phyloP scores from a whole-genome alignment of 2,888 invertebrate genomes.

The Drosophila tanythrix region DNA sequence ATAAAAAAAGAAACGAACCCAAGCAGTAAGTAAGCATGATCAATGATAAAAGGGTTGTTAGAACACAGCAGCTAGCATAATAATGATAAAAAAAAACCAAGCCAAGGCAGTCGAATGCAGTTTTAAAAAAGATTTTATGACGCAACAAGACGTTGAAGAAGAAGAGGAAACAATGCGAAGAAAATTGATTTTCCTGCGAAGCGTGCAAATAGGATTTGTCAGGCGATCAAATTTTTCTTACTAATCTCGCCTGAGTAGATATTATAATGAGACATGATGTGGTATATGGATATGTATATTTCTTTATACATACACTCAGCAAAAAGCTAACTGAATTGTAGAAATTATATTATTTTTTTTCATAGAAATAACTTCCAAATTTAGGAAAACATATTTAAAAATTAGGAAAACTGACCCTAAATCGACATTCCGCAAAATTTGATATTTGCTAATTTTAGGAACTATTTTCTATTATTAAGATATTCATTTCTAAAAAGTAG shows the following conservation, averaged over 20 bases:
- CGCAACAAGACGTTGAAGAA: conserved; percentile 12
- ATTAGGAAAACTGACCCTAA: not conserved
- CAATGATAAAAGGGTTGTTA: conserved; percentile 73
- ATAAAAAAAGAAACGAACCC: conserved; percentile 53
- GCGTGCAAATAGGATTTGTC: conserved; percentile 80
- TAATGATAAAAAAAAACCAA: conserved; percentile 5
- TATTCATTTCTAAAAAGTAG: too few relatives aligned
- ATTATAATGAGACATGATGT: conserved; percentile 41
- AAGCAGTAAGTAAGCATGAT: conserved; percentile 61
- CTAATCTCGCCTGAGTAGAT: conserved; percentile 38
- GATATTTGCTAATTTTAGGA: too few relatives aligned
- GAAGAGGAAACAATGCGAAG: conserved; percentile 11
- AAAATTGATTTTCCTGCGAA: conserved; percentile 72
- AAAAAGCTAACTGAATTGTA: not conserved
- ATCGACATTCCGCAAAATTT: not conserved
- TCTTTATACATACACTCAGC: not conserved
- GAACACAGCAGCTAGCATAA: conserved; percentile 1
- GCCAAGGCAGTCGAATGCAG: conserved; percentile 46
- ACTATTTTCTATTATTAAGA: too few relatives aligned
- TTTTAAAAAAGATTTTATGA: conserved; percentile 49
- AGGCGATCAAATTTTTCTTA: conserved; percentile 61
- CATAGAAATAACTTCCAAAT: not conserved
- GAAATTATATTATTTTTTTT: not conserved
- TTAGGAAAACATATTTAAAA: not conserved
- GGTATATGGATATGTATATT: conserved; percentile 2